Evolutionary conservation across 2,888 invertebrate genomes (phyloP), one percentile per base, ranked within the genome.

Genomic region (Harpalus rubripes): DNA sequence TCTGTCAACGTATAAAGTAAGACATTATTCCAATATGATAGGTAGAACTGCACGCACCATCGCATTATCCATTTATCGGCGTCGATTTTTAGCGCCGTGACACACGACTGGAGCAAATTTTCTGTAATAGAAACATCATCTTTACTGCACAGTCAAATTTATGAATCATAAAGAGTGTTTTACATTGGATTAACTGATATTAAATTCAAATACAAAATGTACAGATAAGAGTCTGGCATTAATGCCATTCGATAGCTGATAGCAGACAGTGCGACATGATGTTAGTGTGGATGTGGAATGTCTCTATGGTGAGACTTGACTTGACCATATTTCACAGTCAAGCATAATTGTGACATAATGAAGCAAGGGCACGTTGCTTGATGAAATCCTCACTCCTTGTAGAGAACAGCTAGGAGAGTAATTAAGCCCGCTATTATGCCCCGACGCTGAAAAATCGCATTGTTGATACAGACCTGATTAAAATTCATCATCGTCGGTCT

Each of bases 391-490:
- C 78, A 78, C n/a, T 78, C 78, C 78, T 78, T 78, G n/a, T 15
- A 52, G 22, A 44, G 32, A 22, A 44, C 52, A 56, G 22, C 32
- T 12, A 32, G 44, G 58, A 58, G 78, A 78, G 32, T 59, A 59
- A 78, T 58, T 59, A 59, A 58, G 78, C 15, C 59, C 1, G 59
- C 78, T 78, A 78, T 78, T 78, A 78, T 58, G 56, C 58, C 58
- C 22, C 81, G 81, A 81, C 81, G 52, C 65, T 65, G 68, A 81
- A 82, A 68, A 82, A 82, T 82, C 56, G 39, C 68, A 68, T 68
- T 81, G 65, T 65, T 81, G 65, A 81, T 82, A 82, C 26, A 63
- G 72, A 52, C 68, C 72, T 82, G 82, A 68, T 82, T 82, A 82
- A 82, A 72, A 82, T 82, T 72, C 82, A 82, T 82, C 82, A 82